Evolutionary conservation across 2,113 vertebrate species (phyloP).

Genomic region (Corythaixoides concolor): DNA sequence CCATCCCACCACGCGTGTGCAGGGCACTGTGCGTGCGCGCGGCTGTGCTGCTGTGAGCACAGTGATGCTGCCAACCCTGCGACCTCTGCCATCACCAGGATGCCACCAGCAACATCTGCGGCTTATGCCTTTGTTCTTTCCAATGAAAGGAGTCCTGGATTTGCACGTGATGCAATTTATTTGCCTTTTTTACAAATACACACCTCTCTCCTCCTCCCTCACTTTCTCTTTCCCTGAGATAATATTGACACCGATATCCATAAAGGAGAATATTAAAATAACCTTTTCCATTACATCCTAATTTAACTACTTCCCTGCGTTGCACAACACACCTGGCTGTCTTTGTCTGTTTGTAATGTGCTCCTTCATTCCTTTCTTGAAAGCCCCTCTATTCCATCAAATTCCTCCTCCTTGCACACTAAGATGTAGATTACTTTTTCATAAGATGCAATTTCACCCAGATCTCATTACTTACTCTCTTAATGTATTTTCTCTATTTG

Average conservation of each 20-base stretch:
- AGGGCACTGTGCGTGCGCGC: neutral
- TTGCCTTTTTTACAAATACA: neutral
- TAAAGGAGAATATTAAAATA: slow-evolving; percentile 55
- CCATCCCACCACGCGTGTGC: fast-evolving
- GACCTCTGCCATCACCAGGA: fast-evolving
- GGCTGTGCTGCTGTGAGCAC: neutral
- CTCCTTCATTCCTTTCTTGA: slow-evolving; percentile 49
- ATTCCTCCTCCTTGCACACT: slow-evolving; percentile 60
- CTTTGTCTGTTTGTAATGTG: slow-evolving; percentile 40
- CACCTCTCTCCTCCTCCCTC: neutral
- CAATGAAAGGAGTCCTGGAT: neutral
- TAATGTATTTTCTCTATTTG: slow-evolving; percentile 69
- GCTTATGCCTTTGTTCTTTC: neutral
- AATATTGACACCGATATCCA: slow-evolving; percentile 59
- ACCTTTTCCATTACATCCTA: slow-evolving; percentile 55
- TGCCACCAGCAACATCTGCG: neutral
- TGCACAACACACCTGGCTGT: slow-evolving; percentile 46
- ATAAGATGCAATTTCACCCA: slow-evolving; percentile 74
- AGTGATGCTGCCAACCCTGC: fast-evolving
- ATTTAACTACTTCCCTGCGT: slow-evolving; percentile 42
- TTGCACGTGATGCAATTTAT: neutral
- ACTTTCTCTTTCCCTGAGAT: neutral
- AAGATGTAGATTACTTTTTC: slow-evolving; percentile 76
- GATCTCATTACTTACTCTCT: slow-evolving; percentile 78
- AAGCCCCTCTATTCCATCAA: slow-evolving; percentile 47